Evolutionary conservation across 2,888 invertebrate genomes (phyloP).

Genomic region (Embidobia sp.): DNA sequence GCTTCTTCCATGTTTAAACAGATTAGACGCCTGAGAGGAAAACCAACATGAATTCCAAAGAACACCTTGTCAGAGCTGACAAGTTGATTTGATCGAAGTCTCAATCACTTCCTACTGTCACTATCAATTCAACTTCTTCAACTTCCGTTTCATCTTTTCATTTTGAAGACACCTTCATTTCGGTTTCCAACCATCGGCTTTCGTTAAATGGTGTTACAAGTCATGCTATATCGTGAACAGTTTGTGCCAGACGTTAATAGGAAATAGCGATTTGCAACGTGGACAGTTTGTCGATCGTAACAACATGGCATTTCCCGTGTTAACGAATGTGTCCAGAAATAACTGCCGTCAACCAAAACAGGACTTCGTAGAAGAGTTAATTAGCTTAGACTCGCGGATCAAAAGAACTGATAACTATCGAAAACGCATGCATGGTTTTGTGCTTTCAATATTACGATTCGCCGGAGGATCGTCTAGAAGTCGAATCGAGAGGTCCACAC

Average conservation of each 20-base stretch:
- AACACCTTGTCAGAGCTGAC: neutral
- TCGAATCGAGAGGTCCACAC: constrained; percentile 68
- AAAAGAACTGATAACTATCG: constrained; percentile 17
- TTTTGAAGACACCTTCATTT: no score
- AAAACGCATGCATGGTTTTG: neutral
- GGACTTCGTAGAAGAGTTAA: no score
- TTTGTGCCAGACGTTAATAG: constrained; percentile 71
- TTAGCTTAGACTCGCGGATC: no score
- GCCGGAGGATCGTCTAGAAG: constrained; percentile 22
- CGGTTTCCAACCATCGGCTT: no score
- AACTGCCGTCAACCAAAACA: neutral
- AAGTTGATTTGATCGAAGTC: no score
- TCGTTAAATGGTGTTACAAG: neutral
- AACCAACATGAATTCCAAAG: neutral
- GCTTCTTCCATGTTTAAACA: no score
- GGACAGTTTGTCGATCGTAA: constrained; percentile 42
- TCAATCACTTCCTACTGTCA: no score
- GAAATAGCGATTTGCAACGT: constrained; percentile 62
- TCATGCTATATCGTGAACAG: constrained; percentile 54
- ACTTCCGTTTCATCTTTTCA: no score
- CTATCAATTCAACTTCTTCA: no score
- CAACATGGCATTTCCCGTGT: constrained; percentile 39
- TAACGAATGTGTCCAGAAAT: constrained; percentile 1
- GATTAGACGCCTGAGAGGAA: neutral
- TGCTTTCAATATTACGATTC: constrained; percentile 7